These are phyloP conservation scores for Rhadinocentrus ornatus DNA, from an alignment of 2,797 vertebrate genomes.

Conservation along the genomic window DNA sequence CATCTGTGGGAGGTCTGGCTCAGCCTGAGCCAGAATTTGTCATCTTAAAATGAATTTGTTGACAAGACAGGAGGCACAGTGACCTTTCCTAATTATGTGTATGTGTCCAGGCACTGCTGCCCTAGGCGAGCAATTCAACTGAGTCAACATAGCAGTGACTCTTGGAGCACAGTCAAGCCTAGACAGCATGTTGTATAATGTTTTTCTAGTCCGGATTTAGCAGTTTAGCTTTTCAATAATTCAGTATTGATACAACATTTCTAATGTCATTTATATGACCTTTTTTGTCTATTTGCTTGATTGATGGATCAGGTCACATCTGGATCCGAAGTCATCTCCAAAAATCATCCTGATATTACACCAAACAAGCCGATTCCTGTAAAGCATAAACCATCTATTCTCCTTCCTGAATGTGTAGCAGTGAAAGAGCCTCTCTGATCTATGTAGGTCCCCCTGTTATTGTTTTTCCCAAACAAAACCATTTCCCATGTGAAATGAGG, in stretches of 20 bases:
- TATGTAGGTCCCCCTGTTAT: constrained; percentile 66
- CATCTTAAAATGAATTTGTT: constrained; percentile 83
- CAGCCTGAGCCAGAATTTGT: constrained; percentile 73
- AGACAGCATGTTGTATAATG: constrained; percentile 62
- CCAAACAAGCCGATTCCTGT: constrained; percentile 40
- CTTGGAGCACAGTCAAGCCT: constrained; percentile 57
- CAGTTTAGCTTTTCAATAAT: constrained; percentile 63
- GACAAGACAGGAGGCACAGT: constrained; percentile 81
- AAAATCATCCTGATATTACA: constrained; percentile 31
- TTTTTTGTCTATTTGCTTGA: constrained; percentile 37
- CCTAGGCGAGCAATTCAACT: constrained; percentile 83
- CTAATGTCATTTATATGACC: constrained; percentile 52
- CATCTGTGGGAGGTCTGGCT: constrained; percentile 72
- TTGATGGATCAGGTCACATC: constrained; percentile 6
- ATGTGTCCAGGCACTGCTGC: constrained; percentile 79
- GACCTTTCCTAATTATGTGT: constrained; percentile 86
- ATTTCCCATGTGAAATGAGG: constrained; percentile 71
- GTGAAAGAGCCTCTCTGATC: constrained; percentile 61
- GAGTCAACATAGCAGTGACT: constrained; percentile 81
- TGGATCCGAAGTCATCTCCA: constrained; percentile 27
- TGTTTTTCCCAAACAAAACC: constrained; percentile 67
- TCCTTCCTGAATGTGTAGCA: constrained; percentile 53
- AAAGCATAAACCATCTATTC: constrained; percentile 65
- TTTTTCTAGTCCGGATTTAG: constrained; percentile 57
- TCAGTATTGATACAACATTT: constrained; percentile 62